Evolutionary conservation across 1,140 invertebrate species (phyloP).

Genomic region (Phenacoccus solenopsis): DNA sequence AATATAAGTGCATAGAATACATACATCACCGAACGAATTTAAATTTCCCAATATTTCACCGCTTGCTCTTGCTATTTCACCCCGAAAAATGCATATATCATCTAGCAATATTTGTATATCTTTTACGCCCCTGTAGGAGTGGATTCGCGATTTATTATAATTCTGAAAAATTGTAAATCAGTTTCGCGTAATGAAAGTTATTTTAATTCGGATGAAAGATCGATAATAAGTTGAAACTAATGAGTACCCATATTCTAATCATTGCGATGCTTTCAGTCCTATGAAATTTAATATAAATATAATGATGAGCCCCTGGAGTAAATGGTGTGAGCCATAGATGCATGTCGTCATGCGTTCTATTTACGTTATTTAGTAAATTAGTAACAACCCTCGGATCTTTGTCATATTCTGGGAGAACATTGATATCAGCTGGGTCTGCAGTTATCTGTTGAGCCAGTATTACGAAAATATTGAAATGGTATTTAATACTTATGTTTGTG

Average conservation of each 20-base stretch:
- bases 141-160: slow-evolving; percentile 74
- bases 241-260: slow-evolving; percentile 59
- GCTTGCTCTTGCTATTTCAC: slow-evolving; percentile 64
- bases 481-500: no score
- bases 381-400: slow-evolving; percentile 45
- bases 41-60: slow-evolving; percentile 54
- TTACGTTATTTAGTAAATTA: slow-evolving; percentile 56
- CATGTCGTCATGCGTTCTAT: slow-evolving; percentile 57
- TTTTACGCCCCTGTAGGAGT: slow-evolving; percentile 59
- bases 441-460: slow-evolving; percentile 42
- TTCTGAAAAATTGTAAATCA: slow-evolving; percentile 52
- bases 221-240: neutral
- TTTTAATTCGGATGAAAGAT: neutral
- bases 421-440: slow-evolving; percentile 45
- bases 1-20: slow-evolving; percentile 30
- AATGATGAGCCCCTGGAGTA: slow-evolving; percentile 41
- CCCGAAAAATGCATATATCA: slow-evolving; percentile 52
- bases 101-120: slow-evolving; percentile 58
- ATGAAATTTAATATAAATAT: slow-evolving; percentile 45
- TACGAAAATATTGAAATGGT: no score
- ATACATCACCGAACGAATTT: slow-evolving; percentile 65
- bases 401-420: slow-evolving; percentile 43
- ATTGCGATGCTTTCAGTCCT: slow-evolving; percentile 46
- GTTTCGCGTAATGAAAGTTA: neutral
- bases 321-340: slow-evolving; percentile 62